Evolutionary conservation across 2,113 vertebrate species (phyloP), one percentile per base, ranked within the genome.

Genomic region (Ancistrus triradiatus): DNA sequence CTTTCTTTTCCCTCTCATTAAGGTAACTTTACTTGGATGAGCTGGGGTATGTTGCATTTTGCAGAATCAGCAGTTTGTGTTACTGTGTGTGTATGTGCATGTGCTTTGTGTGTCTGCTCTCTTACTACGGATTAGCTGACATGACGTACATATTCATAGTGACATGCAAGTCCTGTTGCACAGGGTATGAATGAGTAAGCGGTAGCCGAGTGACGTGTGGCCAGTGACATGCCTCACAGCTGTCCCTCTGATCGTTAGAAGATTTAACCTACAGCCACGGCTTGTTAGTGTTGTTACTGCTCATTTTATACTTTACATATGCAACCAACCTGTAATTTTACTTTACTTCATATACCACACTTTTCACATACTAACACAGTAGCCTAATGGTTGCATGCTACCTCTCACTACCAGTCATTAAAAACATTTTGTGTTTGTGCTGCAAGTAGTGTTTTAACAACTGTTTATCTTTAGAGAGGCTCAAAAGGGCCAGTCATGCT

Each of bases 21-120:
- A 87, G 85, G 77, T 43, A 24, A 64, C 55, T 68, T 66, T 33
- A 74, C 78, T 68, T 83, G 83, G n/a, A n/a, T n/a, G 84, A 82
- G 67, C 66, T 74, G 78, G 53, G 86, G 86, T 89, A 86, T 59
- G 86, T 85, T 66, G 9, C 37, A 44, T 59, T 43, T 56, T 46
- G 42, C 8, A 24, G 18, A 19, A 2, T 48, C 1, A 33, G 24
- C 7, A 25, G 24, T 18, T n/a, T n/a, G n/a, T n/a, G n/a, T n/a
- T n/a, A n/a, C n/a, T n/a, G n/a, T n/a, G n/a, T n/a, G n/a, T n/a
- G n/a, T n/a, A n/a, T n/a, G n/a, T n/a, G n/a, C n/a, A n/a, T n/a
- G n/a, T n/a, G n/a, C n/a, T 35, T 14, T 70, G 19, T 62, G 59
- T 63, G 15, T 13, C 40, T 40, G 13, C 18, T 40, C 33, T 7